These are phyloP conservation scores for Frieseomelitta varia DNA, from an alignment of 1,140 invertebrate species.

Conservation along the genomic window DNA sequence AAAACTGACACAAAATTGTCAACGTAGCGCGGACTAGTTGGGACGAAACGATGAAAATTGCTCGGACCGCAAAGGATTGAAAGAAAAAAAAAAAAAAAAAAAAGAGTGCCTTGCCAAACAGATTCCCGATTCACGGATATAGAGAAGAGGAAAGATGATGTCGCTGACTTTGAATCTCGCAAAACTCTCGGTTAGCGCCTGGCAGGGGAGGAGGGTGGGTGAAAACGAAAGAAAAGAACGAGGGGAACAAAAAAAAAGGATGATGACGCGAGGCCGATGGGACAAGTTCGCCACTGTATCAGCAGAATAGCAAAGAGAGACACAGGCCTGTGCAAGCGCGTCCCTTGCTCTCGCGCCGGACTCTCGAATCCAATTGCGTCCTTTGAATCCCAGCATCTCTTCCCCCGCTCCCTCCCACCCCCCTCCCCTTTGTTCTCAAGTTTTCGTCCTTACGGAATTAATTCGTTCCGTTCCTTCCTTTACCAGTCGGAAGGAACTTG, in stretches of 20 bases:
- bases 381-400: slow-evolving; percentile 65
- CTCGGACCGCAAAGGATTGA: too few relatives aligned
- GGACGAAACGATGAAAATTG: too few relatives aligned
- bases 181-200: background rate
- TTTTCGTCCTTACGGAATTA: slow-evolving; percentile 73
- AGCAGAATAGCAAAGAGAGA: background rate
- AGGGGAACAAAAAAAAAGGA: background rate
- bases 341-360: background rate
- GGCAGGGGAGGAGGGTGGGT: background rate
- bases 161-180: background rate
- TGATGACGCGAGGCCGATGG: too few relatives aligned
- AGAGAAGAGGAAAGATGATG: too few relatives aligned
- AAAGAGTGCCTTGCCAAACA: too few relatives aligned
- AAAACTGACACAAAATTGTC: too few relatives aligned
- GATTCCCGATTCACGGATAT: too few relatives aligned
- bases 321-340: too few relatives aligned
- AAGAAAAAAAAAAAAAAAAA: too few relatives aligned
- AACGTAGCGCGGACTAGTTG: too few relatives aligned
- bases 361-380: slow-evolving; percentile 52
- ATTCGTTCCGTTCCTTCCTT: slow-evolving; percentile 69
- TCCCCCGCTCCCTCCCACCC: background rate
- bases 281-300: slow-evolving; percentile 24
- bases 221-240: background rate
- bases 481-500: slow-evolving; percentile 51
- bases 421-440: slow-evolving; percentile 68